Conservation (phyloP, 2,113 vertebrate genomes). For the Lepisosteus oculatus region DNA sequence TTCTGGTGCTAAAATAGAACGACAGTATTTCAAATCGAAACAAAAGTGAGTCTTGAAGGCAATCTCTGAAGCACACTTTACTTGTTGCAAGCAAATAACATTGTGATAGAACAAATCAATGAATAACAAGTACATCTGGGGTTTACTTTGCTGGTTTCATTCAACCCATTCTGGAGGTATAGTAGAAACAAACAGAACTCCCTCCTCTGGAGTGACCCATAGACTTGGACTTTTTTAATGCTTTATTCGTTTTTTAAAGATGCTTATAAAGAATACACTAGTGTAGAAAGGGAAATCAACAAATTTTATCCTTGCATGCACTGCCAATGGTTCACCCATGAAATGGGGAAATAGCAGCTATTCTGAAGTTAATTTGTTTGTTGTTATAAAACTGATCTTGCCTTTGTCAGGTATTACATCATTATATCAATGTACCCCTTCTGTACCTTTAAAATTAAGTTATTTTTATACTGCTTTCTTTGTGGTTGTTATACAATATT, state of each 20-base stretch:
- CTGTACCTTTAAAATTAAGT: too few species aligned
- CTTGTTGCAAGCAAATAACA: conserved; percentile 34
- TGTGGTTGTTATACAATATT: too few species aligned
- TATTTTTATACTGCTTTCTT: too few species aligned
- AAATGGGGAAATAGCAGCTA: too few species aligned
- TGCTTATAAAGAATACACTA: background rate
- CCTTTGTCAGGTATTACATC: too few species aligned
- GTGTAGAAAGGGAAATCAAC: background rate
- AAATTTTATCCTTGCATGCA: background rate
- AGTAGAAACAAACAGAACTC: conserved; percentile 23
- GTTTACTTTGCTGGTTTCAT: background rate
- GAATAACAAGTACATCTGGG: conserved; percentile 40
- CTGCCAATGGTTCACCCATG: too few species aligned
- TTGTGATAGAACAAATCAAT: conserved; percentile 30
- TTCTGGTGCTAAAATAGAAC: background rate
- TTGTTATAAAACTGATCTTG: too few species aligned
- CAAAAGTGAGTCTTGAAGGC: conserved; percentile 18
- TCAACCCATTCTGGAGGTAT: background rate
- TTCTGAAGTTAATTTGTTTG: too few species aligned
- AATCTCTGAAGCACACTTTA: conserved; percentile 36
- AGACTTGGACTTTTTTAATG: background rate
- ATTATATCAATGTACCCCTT: too few species aligned
- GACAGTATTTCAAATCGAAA: conserved; percentile 5
- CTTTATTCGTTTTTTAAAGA: background rate
- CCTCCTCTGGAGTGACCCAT: conserved; percentile 4